These are phyloP conservation scores for Troides oblongomaculatus DNA, from an alignment of 2,888 invertebrate genomes.

Conservation along the genomic window DNA sequence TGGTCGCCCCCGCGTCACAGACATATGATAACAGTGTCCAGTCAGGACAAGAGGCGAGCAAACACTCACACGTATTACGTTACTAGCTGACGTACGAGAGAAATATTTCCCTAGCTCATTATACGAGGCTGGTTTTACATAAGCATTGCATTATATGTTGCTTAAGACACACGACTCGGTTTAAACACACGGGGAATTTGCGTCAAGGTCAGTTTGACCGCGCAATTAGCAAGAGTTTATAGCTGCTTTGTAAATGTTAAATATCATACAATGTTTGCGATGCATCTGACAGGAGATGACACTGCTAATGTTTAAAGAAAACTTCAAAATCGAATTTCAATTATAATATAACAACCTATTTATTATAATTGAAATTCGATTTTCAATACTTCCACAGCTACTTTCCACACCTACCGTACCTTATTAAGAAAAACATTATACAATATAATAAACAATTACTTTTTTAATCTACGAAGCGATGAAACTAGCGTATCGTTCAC, in stretches of 20 bases:
- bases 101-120: constrained; percentile 8
- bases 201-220: constrained; percentile 32
- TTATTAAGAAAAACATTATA: no score
- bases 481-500: no score
- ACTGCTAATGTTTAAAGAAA: neutral
- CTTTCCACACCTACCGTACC: no score
- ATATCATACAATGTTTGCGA: neutral
- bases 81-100: constrained; percentile 4
- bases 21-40: constrained; percentile 18
- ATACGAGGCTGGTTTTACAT: constrained; percentile 18
- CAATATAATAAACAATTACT: no score
- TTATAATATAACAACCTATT: neutral
- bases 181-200: constrained; percentile 18
- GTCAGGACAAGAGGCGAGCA: constrained; percentile 4
- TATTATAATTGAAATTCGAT: no score
- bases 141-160: constrained; percentile 21
- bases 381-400: neutral
- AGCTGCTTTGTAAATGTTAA: constrained; percentile 16
- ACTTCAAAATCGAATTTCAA: neutral
- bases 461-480: no score
- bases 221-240: constrained; percentile 56
- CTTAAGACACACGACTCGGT: constrained; percentile 23
- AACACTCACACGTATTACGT: constrained; percentile 22
- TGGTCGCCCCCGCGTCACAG: constrained; percentile 8
- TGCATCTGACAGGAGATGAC: neutral